Conservation (phyloP, 2,888 invertebrate species). For the Drosophila setosimentum region DNA sequence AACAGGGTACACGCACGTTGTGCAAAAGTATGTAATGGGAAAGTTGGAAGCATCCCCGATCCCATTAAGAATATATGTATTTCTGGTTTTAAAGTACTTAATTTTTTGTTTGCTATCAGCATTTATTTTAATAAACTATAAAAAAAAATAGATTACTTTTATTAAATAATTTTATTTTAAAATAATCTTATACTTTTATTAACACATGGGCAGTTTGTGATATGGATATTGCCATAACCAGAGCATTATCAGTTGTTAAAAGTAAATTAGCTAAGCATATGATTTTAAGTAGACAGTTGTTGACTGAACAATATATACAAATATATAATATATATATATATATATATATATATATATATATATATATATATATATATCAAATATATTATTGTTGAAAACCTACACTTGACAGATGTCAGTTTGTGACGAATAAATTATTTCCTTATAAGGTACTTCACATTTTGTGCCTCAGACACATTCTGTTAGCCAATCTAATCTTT, state of each 20-base stretch:
- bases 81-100: background rate
- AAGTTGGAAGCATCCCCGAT: background rate
- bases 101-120: background rate
- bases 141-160: background rate
- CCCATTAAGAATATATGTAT: background rate
- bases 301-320: too few relatives aligned
- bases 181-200: too few relatives aligned
- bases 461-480: background rate
- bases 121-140: background rate
- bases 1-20: background rate
- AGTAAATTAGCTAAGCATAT: too few relatives aligned
- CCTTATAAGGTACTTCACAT: background rate
- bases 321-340: too few relatives aligned
- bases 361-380: too few relatives aligned
- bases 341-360: too few relatives aligned
- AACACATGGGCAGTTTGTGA: too few relatives aligned
- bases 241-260: too few relatives aligned
- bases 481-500: background rate
- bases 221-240: too few relatives aligned
- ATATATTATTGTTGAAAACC: background rate
- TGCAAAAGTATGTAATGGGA: background rate
- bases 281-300: too few relatives aligned
- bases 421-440: background rate
- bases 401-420: background rate
- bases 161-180: too few relatives aligned